phyloP scores from a whole-genome alignment of 2,888 invertebrate genomes.

The Xanthia togata region DNA sequence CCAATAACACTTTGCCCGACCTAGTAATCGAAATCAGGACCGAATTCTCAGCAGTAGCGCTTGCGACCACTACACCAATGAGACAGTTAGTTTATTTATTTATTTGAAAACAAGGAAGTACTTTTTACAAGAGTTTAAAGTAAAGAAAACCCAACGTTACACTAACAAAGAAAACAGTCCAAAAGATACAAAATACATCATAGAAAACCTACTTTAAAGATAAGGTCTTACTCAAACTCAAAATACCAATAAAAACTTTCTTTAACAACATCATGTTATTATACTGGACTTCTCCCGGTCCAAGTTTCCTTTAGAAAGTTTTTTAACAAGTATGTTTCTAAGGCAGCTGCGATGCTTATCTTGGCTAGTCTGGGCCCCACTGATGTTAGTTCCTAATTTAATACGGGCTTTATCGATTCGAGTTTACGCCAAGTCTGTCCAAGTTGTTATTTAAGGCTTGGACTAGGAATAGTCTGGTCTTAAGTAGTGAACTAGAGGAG shows the following conservation, averaged over 20 bases:
- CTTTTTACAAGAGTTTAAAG: no score
- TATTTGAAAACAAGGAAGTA: no score
- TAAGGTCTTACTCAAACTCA: conserved; percentile 2
- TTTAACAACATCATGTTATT: conserved; percentile 36
- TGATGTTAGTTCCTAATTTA: conserved; percentile 72
- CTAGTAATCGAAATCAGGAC: background rate
- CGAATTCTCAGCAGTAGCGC: no score
- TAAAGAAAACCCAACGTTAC: no score
- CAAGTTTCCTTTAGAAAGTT: conserved; percentile 28
- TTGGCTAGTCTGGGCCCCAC: conserved; percentile 42
- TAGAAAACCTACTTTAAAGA: conserved; percentile 1
- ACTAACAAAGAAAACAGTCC: no score
- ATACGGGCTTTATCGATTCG: conserved; percentile 71
- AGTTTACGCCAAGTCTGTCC: conserved; percentile 61
- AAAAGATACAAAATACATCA: background rate
- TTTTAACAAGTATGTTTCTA: conserved; percentile 46
- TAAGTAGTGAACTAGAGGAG: conserved; percentile 28
- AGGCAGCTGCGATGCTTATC: conserved; percentile 60
- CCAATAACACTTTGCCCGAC: background rate
- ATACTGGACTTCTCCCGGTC: background rate
- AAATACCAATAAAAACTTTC: conserved; percentile 45
- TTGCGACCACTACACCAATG: background rate
- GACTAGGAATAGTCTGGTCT: conserved; percentile 34
- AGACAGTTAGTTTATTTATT: background rate
- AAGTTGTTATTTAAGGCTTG: conserved; percentile 65